Percentiles rank a stretch among this genome's conserved stretches.
Conservation (phyloP, 2,888 invertebrate species). For the Synanthedon tipuliformis region DNA sequence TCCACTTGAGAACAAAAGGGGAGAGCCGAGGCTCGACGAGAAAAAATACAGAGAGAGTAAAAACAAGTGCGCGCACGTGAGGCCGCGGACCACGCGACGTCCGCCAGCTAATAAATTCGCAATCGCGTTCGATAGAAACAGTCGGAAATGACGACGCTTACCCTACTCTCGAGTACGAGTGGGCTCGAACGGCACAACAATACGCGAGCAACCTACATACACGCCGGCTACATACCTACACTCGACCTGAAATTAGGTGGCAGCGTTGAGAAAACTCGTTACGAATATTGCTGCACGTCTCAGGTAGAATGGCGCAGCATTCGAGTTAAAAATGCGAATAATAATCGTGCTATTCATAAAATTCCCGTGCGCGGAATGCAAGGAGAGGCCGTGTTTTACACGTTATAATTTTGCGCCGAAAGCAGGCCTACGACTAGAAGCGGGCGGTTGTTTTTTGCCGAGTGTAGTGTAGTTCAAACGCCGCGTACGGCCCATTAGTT, state of each 20-base stretch:
- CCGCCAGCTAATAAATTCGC: constrained; percentile 64
- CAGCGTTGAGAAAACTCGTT: constrained; percentile 65
- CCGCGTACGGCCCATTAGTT: constrained; percentile 72
- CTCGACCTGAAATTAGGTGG: constrained; percentile 63
- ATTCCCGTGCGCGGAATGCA: constrained; percentile 65
- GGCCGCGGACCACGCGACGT: constrained; percentile 30
- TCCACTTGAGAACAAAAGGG: constrained; percentile 72
- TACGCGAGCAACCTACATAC: constrained; percentile 9
- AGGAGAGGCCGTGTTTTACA: constrained; percentile 66
- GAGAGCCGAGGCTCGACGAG: constrained; percentile 65
- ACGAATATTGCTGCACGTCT: constrained; percentile 67
- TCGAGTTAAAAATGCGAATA: constrained; percentile 70
- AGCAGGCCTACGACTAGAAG: constrained; percentile 49
- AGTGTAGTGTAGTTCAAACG: constrained; percentile 69
- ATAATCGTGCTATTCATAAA: constrained; percentile 67
- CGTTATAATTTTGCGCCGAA: constrained; percentile 68
- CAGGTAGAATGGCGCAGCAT: constrained; percentile 62
- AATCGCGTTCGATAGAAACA: constrained; percentile 55
- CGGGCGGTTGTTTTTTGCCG: constrained; percentile 54
- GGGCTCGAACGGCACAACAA: not conserved
- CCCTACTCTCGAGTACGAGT: constrained; percentile 12
- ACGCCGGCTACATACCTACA: constrained; percentile 11
- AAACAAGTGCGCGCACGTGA: constrained; percentile 58
- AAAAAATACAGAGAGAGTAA: constrained; percentile 66
- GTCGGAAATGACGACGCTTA: constrained; percentile 13